These are phyloP conservation scores for Lymantria monacha DNA, from an alignment of 2,888 invertebrate genomes.

Conservation along the genomic window DNA sequence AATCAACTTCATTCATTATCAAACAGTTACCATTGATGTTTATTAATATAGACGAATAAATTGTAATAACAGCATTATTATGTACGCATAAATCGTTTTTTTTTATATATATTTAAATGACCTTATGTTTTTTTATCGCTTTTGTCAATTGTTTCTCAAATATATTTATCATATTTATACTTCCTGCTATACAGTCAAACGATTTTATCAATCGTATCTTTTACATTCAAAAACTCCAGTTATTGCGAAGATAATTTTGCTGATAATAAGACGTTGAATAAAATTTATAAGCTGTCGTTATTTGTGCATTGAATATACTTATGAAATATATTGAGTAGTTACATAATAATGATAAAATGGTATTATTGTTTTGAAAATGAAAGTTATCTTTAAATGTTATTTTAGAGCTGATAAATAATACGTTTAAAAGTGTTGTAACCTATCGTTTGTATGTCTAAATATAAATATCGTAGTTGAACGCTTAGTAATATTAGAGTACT, in stretches of 20 bases:
- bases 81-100: constrained; percentile 5
- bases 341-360: constrained; percentile 49
- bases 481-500: constrained; percentile 50
- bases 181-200: constrained; percentile 42
- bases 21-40: background rate
- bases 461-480: constrained; percentile 45
- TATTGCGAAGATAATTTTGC: constrained; percentile 28
- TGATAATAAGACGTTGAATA: constrained; percentile 10
- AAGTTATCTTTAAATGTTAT: constrained; percentile 51
- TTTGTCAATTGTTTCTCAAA: constrained; percentile 43
- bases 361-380: constrained; percentile 55
- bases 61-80: background rate
- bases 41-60: background rate
- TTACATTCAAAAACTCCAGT: constrained; percentile 28
- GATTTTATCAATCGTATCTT: constrained; percentile 32
- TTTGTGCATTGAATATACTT: constrained; percentile 15
- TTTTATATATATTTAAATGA: constrained; percentile 23
- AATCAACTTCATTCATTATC: no score
- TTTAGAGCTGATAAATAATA: constrained; percentile 54
- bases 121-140: constrained; percentile 32
- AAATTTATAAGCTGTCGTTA: constrained; percentile 9
- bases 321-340: constrained; percentile 50
- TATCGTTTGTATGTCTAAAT: constrained; percentile 57
- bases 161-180: constrained; percentile 43
- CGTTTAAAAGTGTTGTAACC: constrained; percentile 37